A percentile compares a stretch with the other conserved stretches of the same genome.
Conservation (phyloP, 2,797 vertebrate species). For the Dallia pectoralis region DNA sequence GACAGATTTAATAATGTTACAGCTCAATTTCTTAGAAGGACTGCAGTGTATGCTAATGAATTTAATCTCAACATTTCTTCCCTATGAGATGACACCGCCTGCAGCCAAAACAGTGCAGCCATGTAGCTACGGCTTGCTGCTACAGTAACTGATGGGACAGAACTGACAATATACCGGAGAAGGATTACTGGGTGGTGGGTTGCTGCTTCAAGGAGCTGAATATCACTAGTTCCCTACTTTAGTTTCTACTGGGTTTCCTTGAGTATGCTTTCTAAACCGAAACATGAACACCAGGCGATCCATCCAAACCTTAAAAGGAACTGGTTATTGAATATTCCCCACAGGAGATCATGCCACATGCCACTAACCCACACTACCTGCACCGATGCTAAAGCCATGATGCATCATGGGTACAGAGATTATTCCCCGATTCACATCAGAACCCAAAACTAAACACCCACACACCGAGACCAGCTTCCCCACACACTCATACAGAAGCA, state of each 20-base stretch:
- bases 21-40: constrained; percentile 11
- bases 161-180: background rate
- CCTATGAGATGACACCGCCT: constrained; percentile 11
- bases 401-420: background rate
- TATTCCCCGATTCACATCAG: background rate
- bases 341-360: constrained; percentile 3
- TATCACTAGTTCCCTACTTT: background rate
- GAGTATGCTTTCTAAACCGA: background rate
- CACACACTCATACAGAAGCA: constrained; percentile 4
- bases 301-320: constrained; percentile 19
- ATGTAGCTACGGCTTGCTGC: constrained; percentile 12
- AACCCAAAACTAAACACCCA: constrained; percentile 1
- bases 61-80: constrained; percentile 9
- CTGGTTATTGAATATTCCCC: background rate
- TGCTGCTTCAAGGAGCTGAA: background rate
- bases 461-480: background rate
- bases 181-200: background rate
- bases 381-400: background rate
- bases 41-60: background rate
- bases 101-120: constrained; percentile 27
- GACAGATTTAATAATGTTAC: background rate
- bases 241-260: constrained; percentile 3
- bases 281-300: background rate
- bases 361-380: constrained; percentile 12
- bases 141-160: constrained; percentile 3